phyloP scores from a whole-genome alignment of 2,113 vertebrate genomes.

The Riparia riparia region DNA sequence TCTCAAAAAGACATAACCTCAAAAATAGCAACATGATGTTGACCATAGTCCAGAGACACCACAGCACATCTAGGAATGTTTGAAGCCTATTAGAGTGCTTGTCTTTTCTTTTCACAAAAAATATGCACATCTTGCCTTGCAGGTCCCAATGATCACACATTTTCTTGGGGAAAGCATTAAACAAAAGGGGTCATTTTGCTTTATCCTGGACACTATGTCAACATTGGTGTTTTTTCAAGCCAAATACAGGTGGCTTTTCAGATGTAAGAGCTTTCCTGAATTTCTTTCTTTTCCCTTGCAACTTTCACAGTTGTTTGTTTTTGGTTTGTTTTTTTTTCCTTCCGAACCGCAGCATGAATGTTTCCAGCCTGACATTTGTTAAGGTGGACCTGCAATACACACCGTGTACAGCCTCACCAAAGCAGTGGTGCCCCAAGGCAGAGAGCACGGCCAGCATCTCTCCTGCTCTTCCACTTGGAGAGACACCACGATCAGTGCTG shows the following conservation, averaged over 20 bases:
- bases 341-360: not conserved
- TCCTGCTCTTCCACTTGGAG: not conserved
- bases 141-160: not conserved
- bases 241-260: not conserved
- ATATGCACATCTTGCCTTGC: not conserved
- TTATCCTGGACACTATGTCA: not conserved
- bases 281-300: not conserved
- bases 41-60: not conserved
- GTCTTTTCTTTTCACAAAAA: not conserved
- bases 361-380: not conserved
- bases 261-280: not conserved
- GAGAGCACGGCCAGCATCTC: not conserved
- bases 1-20: not conserved
- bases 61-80: not conserved
- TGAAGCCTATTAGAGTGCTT: not conserved
- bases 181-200: not conserved
- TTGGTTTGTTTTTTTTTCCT: not conserved
- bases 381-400: not conserved
- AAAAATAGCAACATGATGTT: not conserved
- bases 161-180: not conserved
- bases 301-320: not conserved
- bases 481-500: fast-evolving
- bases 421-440: not conserved
- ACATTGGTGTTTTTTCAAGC: fast-evolving
- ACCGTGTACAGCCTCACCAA: not conserved